phyloP scores from a whole-genome alignment of 2,888 invertebrate species.

The Mythimna loreyi region DNA sequence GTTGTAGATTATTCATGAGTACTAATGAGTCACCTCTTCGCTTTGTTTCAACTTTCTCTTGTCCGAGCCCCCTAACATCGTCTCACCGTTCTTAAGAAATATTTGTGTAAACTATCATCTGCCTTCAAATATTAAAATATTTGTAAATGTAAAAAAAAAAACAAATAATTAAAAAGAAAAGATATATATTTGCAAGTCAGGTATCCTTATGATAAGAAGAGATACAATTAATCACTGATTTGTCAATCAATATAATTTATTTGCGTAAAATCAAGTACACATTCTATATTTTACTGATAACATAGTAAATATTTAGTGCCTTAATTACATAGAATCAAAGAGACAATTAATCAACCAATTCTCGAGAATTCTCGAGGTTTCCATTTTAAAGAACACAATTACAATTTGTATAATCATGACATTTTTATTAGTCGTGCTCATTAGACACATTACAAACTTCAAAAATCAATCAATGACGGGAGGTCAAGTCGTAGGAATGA shows the following conservation, averaged over 20 bases:
- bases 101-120: neutral
- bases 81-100: neutral
- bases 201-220: neutral
- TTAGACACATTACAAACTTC: conserved; percentile 58
- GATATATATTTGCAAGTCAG: neutral
- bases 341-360: no score
- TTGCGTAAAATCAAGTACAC: neutral
- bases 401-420: no score
- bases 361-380: no score
- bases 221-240: no score
- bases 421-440: conserved; percentile 48
- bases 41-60: conserved; percentile 32
- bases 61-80: conserved; percentile 28
- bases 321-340: no score
- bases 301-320: no score
- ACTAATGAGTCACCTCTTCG: conserved; percentile 68
- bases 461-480: conserved; percentile 68
- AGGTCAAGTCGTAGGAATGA: conserved; percentile 66
- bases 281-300: no score
- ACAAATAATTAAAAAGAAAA: neutral
- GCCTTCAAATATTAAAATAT: neutral
- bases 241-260: no score
- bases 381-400: no score
- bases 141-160: neutral
- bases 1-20: conserved; percentile 69